Evolutionary conservation across 2,888 invertebrate species (phyloP).

Genomic region (Eulithis testata): DNA sequence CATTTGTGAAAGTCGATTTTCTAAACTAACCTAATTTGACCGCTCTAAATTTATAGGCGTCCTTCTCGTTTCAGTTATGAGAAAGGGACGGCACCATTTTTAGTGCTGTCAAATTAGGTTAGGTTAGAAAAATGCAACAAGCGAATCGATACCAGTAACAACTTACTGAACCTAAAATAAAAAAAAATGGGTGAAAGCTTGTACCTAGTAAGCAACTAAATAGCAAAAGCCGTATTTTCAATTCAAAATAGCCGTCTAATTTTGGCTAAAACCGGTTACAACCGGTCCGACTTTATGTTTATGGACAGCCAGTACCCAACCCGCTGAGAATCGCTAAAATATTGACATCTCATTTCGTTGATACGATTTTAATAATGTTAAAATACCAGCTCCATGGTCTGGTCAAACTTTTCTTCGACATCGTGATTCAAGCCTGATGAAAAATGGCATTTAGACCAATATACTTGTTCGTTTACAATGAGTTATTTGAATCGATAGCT

Average conservation of each 20-base stretch:
- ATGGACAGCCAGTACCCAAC: neutral
- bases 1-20: too few relatives aligned
- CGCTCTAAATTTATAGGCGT: too few relatives aligned
- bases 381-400: constrained; percentile 29
- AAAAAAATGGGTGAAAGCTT: neutral
- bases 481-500: neutral
- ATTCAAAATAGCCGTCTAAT: neutral
- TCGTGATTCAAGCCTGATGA: constrained; percentile 5
- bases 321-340: constrained; percentile 44
- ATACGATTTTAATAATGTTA: constrained; percentile 45
- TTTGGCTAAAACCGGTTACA: neutral
- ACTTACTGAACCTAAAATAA: too few relatives aligned
- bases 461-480: neutral
- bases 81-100: too few relatives aligned
- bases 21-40: too few relatives aligned
- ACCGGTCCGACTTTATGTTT: too few relatives aligned
- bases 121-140: too few relatives aligned
- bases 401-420: constrained; percentile 4
- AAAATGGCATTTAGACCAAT: constrained; percentile 7
- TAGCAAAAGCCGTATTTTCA: neutral
- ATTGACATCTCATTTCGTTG: constrained; percentile 48
- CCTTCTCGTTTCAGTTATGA: too few relatives aligned
- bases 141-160: too few relatives aligned
- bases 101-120: too few relatives aligned
- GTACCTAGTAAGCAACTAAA: neutral